Evolutionary conservation across 1,140 invertebrate species (phyloP), one percentile per base, ranked within the genome.

Genomic region (Oncopeltus fasciatus): DNA sequence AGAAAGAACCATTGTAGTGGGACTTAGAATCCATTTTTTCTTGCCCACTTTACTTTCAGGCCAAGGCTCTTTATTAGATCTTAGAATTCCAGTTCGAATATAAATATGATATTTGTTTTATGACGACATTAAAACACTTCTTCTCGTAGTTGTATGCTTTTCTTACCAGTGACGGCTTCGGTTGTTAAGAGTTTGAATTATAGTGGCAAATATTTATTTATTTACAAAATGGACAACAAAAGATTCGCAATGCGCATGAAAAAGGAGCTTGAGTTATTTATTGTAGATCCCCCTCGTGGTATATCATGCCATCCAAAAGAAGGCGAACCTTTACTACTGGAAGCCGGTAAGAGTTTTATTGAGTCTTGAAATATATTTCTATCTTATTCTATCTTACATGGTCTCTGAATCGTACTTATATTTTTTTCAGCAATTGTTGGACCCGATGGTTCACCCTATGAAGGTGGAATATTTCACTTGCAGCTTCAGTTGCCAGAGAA

Each of bases 401-500:
- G 21, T 49, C 5, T 24, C 47, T 8, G 47, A n/a, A 8, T 49
- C 16, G n/a, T n/a, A n/a, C n/a, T 53, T 64, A 44, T 31, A 60
- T 65, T 46, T 56, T 62, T 72, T 67, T 72, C 73, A 29, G 75
- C 70, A 66, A 76, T 83, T 12, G 68, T 76, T 56, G 86, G 86
- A 0, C 82, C 85, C 3, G 73, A 75, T 66, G 78, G 76, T 9
- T 82, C 83, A 29, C 83, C 86, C 0, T 93, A 88, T 70, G 81
- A 84, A 71, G 78, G 76, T 21, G 86, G 86, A 20, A 70, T 81
- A n/a, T 93, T 92, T 72, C 79, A 84, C 65, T 65, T 92, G 5
- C 79, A 82, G 65, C 77, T 92, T 20, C 24, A 16, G 16, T 8
- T 49, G 43, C 47, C 33, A 24, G 24, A 53, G 16, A 24, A 53